phyloP scores from a whole-genome alignment of 2,888 invertebrate genomes.

The Aleiodes leptofemur region DNA sequence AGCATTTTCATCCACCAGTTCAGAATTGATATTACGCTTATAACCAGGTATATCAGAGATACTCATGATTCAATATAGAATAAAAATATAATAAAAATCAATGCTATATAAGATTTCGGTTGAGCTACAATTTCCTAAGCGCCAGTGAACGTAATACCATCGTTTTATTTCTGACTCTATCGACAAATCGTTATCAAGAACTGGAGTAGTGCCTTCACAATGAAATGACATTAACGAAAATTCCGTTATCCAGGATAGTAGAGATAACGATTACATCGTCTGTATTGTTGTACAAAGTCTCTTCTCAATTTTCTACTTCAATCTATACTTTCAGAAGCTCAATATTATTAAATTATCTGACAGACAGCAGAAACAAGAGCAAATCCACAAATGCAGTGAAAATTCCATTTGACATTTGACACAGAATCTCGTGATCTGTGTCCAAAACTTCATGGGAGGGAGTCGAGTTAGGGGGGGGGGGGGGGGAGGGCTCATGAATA shows the following conservation, averaged over 20 bases:
- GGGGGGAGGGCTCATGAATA: neutral
- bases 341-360: no score
- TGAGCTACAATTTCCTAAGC: constrained; percentile 34
- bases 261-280: constrained; percentile 47
- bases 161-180: constrained; percentile 53
- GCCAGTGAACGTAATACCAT: constrained; percentile 56
- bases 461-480: no score
- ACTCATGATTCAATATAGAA: neutral
- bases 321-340: neutral
- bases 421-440: no score
- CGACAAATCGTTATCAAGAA: constrained; percentile 60
- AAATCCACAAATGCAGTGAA: no score
- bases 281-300: constrained; percentile 3
- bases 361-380: no score
- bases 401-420: no score
- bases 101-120: constrained; percentile 4
- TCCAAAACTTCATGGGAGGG: no score
- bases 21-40: constrained; percentile 6
- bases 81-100: neutral
- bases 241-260: constrained; percentile 37
- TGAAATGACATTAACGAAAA: constrained; percentile 47
- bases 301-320: neutral
- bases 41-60: constrained; percentile 6
- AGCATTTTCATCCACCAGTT: no score
- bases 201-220: neutral